A percentile compares a stretch with the other conserved stretches of the same genome.
phyloP scores from a whole-genome alignment of 2,797 vertebrate genomes.

The Danio aesculapii region DNA sequence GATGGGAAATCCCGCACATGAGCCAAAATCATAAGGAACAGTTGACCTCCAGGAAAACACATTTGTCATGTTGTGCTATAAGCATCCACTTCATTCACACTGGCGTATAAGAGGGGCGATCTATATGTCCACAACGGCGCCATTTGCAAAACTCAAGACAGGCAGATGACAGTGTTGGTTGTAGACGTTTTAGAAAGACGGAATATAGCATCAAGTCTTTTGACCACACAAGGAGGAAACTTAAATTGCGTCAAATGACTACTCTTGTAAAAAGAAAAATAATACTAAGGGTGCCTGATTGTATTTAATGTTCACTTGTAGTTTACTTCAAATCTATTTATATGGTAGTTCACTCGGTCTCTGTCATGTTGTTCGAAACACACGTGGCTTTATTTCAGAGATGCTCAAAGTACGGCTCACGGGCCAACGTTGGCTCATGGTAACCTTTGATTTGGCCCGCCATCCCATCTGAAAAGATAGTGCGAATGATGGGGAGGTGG shows the following conservation, averaged over 20 bases:
- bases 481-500: no score
- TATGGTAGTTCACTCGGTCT: no score
- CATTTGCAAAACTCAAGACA: constrained; percentile 10
- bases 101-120: not conserved
- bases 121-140: not conserved
- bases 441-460: no score
- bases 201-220: not conserved
- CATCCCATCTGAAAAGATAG: no score
- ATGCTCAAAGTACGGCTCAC: no score
- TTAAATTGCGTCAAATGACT: not conserved
- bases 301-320: not conserved
- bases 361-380: no score
- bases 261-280: not conserved
- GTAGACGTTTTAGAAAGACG: not conserved
- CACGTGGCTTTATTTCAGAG: no score
- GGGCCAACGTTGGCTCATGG: no score
- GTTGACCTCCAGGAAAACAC: constrained; percentile 25
- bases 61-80: constrained; percentile 10
- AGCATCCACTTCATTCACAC: constrained; percentile 5
- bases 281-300: not conserved
- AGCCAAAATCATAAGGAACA: constrained; percentile 36
- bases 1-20: constrained; percentile 24
- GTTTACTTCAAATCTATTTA: not conserved
- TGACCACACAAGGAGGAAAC: not conserved
- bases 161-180: constrained; percentile 2